Conservation (phyloP, 2,113 vertebrate genomes). For the Scytalopus superciliaris region DNA sequence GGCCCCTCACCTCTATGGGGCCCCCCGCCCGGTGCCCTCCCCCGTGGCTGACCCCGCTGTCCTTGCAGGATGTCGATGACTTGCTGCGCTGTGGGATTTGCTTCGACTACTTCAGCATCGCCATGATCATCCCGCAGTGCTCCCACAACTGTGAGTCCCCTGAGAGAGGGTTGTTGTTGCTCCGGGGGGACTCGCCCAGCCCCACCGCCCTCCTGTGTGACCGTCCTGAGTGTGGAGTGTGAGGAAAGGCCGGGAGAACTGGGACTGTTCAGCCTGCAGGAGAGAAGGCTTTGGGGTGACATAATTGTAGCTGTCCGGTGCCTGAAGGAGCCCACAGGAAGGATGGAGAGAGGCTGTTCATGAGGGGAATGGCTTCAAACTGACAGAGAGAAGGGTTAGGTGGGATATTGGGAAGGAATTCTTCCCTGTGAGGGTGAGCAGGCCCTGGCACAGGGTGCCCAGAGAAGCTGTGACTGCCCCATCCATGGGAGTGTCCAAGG, state of each 20-base stretch:
- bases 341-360: fast-evolving
- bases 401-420: fast-evolving
- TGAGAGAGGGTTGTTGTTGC: too few species aligned
- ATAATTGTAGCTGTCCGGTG: neutral
- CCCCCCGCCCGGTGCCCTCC: too few species aligned
- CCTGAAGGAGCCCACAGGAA: neutral
- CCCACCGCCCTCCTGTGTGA: fast-evolving
- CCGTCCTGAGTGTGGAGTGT: fast-evolving
- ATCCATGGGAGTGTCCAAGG: fast-evolving
- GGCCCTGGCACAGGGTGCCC: neutral
- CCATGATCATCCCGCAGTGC: slow-evolving; percentile 92
- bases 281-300: neutral
- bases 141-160: slow-evolving; percentile 94
- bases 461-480: neutral
- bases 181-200: fast-evolving
- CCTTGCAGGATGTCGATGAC: slow-evolving; percentile 82
- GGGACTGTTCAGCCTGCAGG: fast-evolving
- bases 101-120: slow-evolving; percentile 90
- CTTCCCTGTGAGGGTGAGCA: neutral
- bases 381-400: neutral
- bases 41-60: neutral
- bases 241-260: fast-evolving
- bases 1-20: too few species aligned
- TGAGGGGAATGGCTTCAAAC: too few species aligned
- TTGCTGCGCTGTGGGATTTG: slow-evolving; percentile 92